Evolutionary conservation across 1,140 invertebrate species (phyloP).

Genomic region (Eupristina koningsbergeri): DNA sequence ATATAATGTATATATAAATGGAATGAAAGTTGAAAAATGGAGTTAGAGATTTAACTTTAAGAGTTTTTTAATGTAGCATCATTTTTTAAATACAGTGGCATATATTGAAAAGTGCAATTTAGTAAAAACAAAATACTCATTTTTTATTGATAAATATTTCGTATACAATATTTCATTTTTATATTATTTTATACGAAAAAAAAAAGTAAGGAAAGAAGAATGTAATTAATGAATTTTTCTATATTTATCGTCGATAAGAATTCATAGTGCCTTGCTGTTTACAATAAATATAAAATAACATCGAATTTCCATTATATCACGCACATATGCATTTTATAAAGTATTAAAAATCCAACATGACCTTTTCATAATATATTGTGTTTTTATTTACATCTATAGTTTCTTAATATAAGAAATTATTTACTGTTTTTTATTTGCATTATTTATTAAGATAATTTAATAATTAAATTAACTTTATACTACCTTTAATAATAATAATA

Average conservation of each 20-base stretch:
- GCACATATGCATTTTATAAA: conserved; percentile 29
- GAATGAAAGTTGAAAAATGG: background rate
- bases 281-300: background rate
- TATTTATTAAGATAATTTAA: no score
- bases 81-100: background rate
- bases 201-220: conserved; percentile 3
- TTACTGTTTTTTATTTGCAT: no score
- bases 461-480: no score
- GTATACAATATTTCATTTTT: conserved; percentile 20
- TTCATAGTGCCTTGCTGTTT: conserved; percentile 29
- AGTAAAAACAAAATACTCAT: background rate
- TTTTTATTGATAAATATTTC: no score
- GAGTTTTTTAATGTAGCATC: conserved; percentile 3
- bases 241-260: background rate
- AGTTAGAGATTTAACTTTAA: background rate
- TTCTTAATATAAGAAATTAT: no score
- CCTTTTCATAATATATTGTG: no score
- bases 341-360: conserved; percentile 36
- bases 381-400: no score
- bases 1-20: no score
- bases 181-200: conserved; percentile 24
- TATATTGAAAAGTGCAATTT: background rate
- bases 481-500: no score
- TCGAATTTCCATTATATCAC: conserved; percentile 16
- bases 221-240: background rate